phyloP scores from a whole-genome alignment of 2,797 vertebrate genomes.

The Rhinella marina region DNA sequence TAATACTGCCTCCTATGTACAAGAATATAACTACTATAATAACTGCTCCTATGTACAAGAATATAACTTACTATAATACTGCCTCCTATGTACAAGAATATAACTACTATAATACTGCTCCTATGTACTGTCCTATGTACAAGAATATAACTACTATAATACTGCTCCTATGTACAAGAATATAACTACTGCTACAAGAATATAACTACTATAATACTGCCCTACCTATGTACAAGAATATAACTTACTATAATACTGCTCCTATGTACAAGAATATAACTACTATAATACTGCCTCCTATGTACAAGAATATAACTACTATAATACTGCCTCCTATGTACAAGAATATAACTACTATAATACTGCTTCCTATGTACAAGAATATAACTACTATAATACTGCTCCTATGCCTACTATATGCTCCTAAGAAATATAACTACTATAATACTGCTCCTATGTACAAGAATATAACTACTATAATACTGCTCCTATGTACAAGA shows the following conservation, averaged over 20 bases:
- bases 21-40: too few species aligned
- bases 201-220: neutral
- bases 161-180: too few species aligned
- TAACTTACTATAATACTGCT: neutral
- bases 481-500: neutral
- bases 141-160: conserved; percentile 14
- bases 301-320: conserved; percentile 2
- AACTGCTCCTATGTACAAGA: too few species aligned
- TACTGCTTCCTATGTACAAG: too few species aligned
- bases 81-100: conserved; percentile 1
- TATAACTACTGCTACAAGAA: neutral
- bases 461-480: conserved; percentile 6
- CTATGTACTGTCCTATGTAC: neutral
- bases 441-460: neutral
- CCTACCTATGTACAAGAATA: too few species aligned
- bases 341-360: too few species aligned
- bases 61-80: conserved; percentile 9
- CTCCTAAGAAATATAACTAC: neutral
- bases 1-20: too few species aligned
- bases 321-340: too few species aligned
- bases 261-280: neutral
- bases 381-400: too few species aligned
- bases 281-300: neutral
- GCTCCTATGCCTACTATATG: too few species aligned
- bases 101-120: conserved; percentile 7